These are phyloP conservation scores for Helicoverpa assulta DNA, from an alignment of 2,888 invertebrate genomes.

Conservation along the genomic window DNA sequence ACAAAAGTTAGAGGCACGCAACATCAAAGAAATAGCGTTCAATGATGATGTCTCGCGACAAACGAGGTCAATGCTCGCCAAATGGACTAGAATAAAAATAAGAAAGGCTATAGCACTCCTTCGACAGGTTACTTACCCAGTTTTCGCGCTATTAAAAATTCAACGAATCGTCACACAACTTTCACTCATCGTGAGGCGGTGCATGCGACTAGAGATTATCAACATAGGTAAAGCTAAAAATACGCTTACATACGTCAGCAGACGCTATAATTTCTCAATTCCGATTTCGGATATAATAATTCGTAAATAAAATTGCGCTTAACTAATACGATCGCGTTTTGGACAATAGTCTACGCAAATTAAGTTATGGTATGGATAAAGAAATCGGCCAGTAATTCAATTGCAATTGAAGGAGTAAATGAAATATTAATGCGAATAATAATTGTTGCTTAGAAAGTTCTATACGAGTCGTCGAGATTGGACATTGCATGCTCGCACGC, in stretches of 20 bases:
- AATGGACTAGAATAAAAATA: conserved; percentile 84
- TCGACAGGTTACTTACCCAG: conserved; percentile 85
- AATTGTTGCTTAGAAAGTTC: conserved; percentile 90
- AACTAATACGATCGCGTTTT: conserved; percentile 13
- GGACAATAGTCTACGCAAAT: conserved; percentile 16
- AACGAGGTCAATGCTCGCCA: conserved; percentile 82
- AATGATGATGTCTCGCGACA: conserved; percentile 64
- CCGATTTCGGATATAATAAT: conserved; percentile 22
- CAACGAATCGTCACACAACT: conserved; percentile 87
- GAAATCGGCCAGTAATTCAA: conserved; percentile 69
- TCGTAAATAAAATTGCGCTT: conserved; percentile 3
- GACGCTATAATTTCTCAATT: conserved; percentile 26
- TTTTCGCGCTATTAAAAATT: conserved; percentile 87
- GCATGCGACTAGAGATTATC: conserved; percentile 67
- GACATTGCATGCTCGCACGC: conserved; percentile 89
- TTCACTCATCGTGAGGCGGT: conserved; percentile 82
- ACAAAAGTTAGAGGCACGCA: conserved; percentile 55
- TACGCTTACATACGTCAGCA: conserved; percentile 33
- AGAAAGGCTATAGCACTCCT: conserved; percentile 85
- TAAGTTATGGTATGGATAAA: conserved; percentile 57
- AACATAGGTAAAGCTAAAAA: conserved; percentile 61
- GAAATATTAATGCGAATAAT: conserved; percentile 89
- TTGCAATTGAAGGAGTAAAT: conserved; percentile 81
- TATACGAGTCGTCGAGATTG: conserved; percentile 83
- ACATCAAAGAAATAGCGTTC: conserved; percentile 61